Base-by-base conservation (phyloP, 2,888 invertebrate genomes). In the Drosophila falleni region DNA sequence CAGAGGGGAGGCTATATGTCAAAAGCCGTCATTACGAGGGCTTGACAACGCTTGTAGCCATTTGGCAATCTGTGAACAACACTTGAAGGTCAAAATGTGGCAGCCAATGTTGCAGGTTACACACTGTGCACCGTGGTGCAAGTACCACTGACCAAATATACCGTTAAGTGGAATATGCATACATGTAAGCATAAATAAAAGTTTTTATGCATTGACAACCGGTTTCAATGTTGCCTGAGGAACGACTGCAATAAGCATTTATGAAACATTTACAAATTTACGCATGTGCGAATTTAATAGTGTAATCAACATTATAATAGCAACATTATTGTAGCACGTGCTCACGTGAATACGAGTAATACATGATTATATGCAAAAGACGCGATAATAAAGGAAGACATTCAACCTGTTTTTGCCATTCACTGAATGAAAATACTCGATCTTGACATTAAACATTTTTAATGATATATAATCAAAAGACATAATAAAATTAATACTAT, bases 11-110 rank as follows among this genome's bases (percentile, higher is more conserved):
- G 29, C 58, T 33, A 49, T 62, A 70, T 86, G 83, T 81, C 81
- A 86, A 77, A 74, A 74, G 63, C 41, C 58, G 15, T 19, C 26
- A 39, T 19, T 39, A 47, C 47, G 66, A 71, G 59, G 53, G 64
- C 54, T 50, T 68, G 31, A 47, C 54, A 50, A 49, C 37, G 35
- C 67, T 39, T 59, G 11, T 42, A 15, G 15, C 53, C 49, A 56
- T 64, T 70, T 55, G 50, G 67, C 61, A 71, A 73, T 35, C 8
- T 42, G 51, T 68, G 37, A 10, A 54, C 64, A 59, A 56, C 66
- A 33, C 16, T 35, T 46, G 78, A 85, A 85, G 84, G 84, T 84
- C 76, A 82, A 29, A 42, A 31, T 47, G 81, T 65, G 71, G 75
- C 87, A 84, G 56, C 49, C 23, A 56, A 41, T 53, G 47, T 55